Conservation (phyloP, 2,797 vertebrate genomes). For the Menidia menidia region DNA sequence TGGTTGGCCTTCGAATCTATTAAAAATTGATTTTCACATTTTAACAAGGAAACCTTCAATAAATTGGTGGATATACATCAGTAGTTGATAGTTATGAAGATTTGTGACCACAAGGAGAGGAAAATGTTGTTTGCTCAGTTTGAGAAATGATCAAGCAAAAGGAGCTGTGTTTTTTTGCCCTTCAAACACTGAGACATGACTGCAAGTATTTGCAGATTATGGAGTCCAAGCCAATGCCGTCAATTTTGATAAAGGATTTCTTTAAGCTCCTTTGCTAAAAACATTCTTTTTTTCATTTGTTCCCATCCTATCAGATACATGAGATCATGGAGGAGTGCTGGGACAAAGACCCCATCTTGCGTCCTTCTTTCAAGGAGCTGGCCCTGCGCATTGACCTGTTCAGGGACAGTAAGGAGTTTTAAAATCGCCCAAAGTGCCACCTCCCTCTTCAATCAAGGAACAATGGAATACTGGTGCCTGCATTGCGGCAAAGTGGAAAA, state of each 20-base stretch:
- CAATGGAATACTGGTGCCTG: conserved; percentile 39
- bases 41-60: background rate
- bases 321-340: conserved; percentile 85
- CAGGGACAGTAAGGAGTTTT: conserved; percentile 79
- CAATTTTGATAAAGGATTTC: background rate
- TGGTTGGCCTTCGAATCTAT: background rate
- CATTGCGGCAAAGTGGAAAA: conserved; percentile 40
- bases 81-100: too few relatives aligned
- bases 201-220: conserved; percentile 4
- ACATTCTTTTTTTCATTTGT: background rate
- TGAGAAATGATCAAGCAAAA: background rate
- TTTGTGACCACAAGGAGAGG: background rate
- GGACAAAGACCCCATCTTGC: conserved; percentile 74
- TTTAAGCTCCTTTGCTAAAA: background rate
- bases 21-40: background rate
- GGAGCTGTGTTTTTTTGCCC: background rate
- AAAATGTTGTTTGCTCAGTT: background rate
- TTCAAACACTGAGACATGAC: background rate
- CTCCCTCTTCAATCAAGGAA: conserved; percentile 27
- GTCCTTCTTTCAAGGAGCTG: conserved; percentile 82
- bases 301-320: conserved; percentile 68
- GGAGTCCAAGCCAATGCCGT: background rate
- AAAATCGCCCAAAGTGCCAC: conserved; percentile 70
- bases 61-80: background rate
- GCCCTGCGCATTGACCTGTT: conserved; percentile 80